phyloP scores from a whole-genome alignment of 2,888 invertebrate genomes.

The Drosophila niveifrons region DNA sequence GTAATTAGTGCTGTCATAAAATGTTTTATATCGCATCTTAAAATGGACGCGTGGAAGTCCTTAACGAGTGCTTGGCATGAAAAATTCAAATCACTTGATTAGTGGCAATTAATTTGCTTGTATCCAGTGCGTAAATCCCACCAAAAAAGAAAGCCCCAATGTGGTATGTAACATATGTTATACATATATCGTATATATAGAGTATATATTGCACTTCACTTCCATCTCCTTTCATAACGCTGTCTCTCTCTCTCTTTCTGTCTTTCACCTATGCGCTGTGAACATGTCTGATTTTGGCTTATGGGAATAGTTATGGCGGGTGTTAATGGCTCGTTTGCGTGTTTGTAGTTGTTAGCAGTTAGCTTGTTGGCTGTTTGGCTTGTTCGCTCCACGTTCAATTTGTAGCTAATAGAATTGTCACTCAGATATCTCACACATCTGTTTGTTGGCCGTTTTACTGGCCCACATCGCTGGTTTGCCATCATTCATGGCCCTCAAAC shows the following conservation, averaged over 20 bases:
- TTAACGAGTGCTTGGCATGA: conserved; percentile 56
- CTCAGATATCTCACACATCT: conserved; percentile 67
- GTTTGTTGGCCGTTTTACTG: conserved; percentile 32
- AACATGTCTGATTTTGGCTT: conserved; percentile 42
- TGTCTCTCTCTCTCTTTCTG: not conserved
- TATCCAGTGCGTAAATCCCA: conserved; percentile 48
- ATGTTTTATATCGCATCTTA: conserved; percentile 52
- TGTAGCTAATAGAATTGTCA: conserved; percentile 76
- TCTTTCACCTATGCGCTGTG: not conserved
- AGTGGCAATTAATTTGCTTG: conserved; percentile 65
- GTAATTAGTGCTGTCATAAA: conserved; percentile 67
- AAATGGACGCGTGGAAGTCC: conserved; percentile 34
- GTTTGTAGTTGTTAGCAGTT: conserved; percentile 36
- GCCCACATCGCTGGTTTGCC: conserved; percentile 30
- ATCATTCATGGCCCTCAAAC: conserved; percentile 70
- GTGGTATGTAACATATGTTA: conserved; percentile 20
- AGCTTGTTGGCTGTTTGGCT: conserved; percentile 16
- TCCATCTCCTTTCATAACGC: not conserved
- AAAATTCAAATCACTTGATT: conserved; percentile 76
- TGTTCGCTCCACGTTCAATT: conserved; percentile 58
- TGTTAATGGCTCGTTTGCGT: conserved; percentile 76
- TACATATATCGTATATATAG: not conserved
- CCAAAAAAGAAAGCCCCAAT: conserved; percentile 4
- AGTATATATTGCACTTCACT: conserved; percentile 3
- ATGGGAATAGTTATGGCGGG: conserved; percentile 56